These are phyloP conservation scores for Distichodus sexfasciatus DNA, from an alignment of 2,797 vertebrate genomes.

Conservation along the genomic window DNA sequence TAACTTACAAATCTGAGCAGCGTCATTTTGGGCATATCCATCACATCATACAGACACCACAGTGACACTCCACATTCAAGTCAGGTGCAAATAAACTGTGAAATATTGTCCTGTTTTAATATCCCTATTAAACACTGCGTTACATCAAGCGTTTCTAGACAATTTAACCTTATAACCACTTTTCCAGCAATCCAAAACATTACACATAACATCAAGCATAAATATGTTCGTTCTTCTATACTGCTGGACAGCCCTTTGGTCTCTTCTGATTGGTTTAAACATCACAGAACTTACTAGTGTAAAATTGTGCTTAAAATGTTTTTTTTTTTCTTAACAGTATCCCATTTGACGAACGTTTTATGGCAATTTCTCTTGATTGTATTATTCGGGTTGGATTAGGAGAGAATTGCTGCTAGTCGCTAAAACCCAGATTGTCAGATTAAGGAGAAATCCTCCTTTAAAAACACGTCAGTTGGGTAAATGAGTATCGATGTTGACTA, in stretches of 20 bases:
- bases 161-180: conserved; percentile 13
- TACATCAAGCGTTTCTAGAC: conserved; percentile 37
- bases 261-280: conserved; percentile 16
- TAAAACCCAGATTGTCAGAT: conserved; percentile 40
- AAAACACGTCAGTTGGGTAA: conserved; percentile 10
- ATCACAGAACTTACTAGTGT: conserved; percentile 4
- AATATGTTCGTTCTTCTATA: conserved; percentile 1
- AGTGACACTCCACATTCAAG: conserved; percentile 51
- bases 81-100: conserved; percentile 22
- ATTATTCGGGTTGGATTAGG: conserved; percentile 16
- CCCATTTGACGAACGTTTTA: neutral
- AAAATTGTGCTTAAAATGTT: conserved; percentile 37
- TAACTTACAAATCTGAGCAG: conserved; percentile 41
- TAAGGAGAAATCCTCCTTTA: conserved; percentile 20
- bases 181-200: neutral
- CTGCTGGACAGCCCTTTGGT: conserved; percentile 25
- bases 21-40: conserved; percentile 54
- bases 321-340: neutral
- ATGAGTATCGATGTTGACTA: conserved; percentile 7
- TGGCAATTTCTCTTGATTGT: conserved; percentile 19
- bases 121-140: conserved; percentile 15
- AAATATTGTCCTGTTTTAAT: conserved; percentile 36
- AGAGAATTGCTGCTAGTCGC: conserved; percentile 15
- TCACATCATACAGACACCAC: conserved; percentile 55
- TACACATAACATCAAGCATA: conserved; percentile 3